Evolutionary conservation across 2,797 vertebrate genomes (phyloP).

Genomic region (Manis pentadactyla): DNA sequence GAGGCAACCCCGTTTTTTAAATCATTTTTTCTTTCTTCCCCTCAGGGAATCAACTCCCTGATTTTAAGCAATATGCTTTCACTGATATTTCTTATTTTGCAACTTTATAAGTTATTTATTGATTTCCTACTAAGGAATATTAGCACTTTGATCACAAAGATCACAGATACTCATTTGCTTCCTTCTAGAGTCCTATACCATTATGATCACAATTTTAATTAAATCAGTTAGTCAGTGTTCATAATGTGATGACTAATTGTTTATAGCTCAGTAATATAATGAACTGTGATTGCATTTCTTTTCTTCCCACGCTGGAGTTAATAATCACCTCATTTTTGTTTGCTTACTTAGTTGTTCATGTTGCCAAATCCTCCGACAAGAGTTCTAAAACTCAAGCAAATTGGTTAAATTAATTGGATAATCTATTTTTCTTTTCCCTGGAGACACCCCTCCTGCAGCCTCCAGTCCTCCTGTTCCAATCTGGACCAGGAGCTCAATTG

Average conservation of each 20-base stretch:
- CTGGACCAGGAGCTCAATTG: background rate
- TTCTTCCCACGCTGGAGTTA: background rate
- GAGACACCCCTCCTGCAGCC: background rate
- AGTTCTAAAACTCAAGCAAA: background rate
- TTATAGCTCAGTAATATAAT: background rate
- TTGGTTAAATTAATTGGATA: background rate
- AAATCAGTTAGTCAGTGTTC: background rate
- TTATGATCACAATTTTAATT: background rate
- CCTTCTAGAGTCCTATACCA: background rate
- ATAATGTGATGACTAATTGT: background rate
- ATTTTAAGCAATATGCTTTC: conserved; percentile 20
- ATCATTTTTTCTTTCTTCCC: background rate
- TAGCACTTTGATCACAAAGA: background rate
- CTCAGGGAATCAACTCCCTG: background rate
- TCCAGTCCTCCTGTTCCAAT: background rate
- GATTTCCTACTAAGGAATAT: background rate
- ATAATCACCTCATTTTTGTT: background rate
- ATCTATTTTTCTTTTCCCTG: background rate
- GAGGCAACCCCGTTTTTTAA: background rate
- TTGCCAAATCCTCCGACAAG: conserved; percentile 9
- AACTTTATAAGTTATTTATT: conserved; percentile 32
- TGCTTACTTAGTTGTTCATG: background rate
- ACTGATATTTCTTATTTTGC: background rate
- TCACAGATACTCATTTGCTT: background rate
- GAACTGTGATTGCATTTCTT: background rate